Evolutionary conservation across 2,797 vertebrate genomes (phyloP), one percentile per base, ranked within the genome.

Genomic region (Syngnathus acus): DNA sequence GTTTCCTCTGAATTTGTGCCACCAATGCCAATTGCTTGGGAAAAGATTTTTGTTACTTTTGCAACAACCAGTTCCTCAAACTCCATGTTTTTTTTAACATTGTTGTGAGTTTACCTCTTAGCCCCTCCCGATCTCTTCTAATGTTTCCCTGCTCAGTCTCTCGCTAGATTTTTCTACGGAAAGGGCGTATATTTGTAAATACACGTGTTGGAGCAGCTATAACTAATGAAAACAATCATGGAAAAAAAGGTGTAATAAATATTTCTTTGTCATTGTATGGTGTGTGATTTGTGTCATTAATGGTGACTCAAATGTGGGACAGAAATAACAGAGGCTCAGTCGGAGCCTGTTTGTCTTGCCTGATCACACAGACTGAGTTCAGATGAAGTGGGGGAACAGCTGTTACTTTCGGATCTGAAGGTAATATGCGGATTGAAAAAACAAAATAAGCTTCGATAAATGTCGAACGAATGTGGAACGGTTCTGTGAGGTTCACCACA

Each of bases 101-200:
- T 71, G 78, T 81, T 73, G 69, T 65, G n/a, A 4, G 21, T 43
- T n/a, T 62, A 43, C 60, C 59, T 60, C 76, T 77, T 82, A 78
- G 71, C 32, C 39, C 26, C n/a, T 45, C 13, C 42, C 53, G 19
- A 51, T 65, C 42, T 42, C 65, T 9, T 45, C 53, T 80, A 70
- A 61, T 73, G 64, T 79, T 78, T 60, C 75, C 72, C 76, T 76
- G 82, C 79, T 84, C 73, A 69, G 63, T 59, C 70, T 71, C 64
- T 77, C 77, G 78, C 79, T 71, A 80, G 71, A 76, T 58, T 87
- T 86, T 86, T 86, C 77, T 84, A 85, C 75, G 82, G 70, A 81
- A 82, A 86, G 78, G 78, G 79, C 74, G 86, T 89, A 89, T 87
- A 78, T 91, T 87, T 92, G 90, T 92, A 92, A 89, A 90, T 90